These are phyloP conservation scores for Chrysemys picta DNA, from an alignment of 2,113 vertebrate genomes.

Conservation along the genomic window DNA sequence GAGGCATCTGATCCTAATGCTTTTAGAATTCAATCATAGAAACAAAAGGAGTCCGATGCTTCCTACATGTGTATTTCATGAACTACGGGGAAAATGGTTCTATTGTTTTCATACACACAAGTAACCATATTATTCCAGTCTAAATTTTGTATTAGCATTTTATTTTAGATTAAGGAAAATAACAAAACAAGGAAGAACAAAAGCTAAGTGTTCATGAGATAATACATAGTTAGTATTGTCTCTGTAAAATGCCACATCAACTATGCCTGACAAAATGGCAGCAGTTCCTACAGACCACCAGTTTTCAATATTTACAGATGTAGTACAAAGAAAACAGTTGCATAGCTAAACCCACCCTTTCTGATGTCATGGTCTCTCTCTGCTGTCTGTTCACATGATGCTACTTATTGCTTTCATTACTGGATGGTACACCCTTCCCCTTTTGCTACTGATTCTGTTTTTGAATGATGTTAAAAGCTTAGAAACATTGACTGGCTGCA, in stretches of 20 bases:
- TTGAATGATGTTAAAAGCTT: not conserved
- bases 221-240: not conserved
- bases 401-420: not conserved
- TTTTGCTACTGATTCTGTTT: not conserved
- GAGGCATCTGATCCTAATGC: not conserved
- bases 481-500: not conserved
- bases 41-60: not conserved
- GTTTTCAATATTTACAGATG: not conserved
- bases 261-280: not conserved
- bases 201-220: not conserved
- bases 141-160: not conserved
- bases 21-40: not conserved
- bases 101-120: not conserved
- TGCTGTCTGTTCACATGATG: not conserved
- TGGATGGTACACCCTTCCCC: not conserved
- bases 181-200: not conserved
- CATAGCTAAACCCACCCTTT: not conserved
- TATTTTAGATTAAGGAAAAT: not conserved
- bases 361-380: not conserved
- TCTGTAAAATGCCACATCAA: not conserved
- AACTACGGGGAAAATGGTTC: not conserved
- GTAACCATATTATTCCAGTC: not conserved
- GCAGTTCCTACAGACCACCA: not conserved
- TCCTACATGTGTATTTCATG: not conserved
- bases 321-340: not conserved